Evolutionary conservation across 2,797 vertebrate genomes (phyloP).

Genomic region (Phyllotis vaccarum): DNA sequence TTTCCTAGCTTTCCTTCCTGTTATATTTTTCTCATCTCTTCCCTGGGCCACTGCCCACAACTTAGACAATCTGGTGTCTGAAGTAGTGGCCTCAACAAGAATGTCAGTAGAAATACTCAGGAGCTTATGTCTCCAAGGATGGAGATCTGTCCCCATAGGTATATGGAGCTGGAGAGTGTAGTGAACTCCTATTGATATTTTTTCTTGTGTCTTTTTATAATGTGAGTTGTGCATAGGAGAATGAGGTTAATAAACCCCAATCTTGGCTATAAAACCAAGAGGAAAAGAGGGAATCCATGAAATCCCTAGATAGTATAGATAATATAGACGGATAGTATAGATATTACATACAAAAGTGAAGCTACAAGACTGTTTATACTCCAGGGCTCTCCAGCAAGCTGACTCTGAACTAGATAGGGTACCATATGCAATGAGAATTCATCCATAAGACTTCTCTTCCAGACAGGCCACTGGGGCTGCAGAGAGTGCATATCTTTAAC

Average conservation of each 20-base stretch:
- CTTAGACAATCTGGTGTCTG: no score
- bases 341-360: accelerated
- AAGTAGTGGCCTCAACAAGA: background rate
- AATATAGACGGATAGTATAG: accelerated
- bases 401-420: background rate
- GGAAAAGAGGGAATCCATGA: background rate
- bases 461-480: accelerated
- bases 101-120: no score
- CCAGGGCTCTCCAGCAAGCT: background rate
- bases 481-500: no score
- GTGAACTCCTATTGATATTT: background rate
- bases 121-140: background rate
- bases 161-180: background rate
- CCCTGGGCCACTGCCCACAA: background rate
- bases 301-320: background rate
- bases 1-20: background rate
- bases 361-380: background rate
- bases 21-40: background rate
- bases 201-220: background rate
- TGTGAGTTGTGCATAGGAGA: background rate
- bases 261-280: background rate
- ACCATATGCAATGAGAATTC: background rate
- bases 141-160: no score
- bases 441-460: background rate
- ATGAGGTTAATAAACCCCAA: background rate